Conservation (phyloP, 1,140 invertebrate genomes). For the Atopsyche davidsoni region DNA sequence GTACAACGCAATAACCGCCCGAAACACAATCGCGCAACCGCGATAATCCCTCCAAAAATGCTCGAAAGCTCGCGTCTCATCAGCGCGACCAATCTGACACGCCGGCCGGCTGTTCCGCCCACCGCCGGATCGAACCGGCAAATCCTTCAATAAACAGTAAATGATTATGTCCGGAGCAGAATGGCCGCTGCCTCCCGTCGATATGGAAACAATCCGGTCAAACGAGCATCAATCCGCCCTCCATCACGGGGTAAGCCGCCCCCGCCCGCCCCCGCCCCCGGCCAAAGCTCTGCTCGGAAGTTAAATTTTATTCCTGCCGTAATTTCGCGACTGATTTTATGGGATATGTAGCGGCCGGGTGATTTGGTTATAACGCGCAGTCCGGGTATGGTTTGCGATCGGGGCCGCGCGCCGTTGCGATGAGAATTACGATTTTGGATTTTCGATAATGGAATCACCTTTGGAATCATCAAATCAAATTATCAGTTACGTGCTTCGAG, state of each 20-base stretch:
- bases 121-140: conserved; percentile 24
- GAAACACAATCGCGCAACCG: too few species aligned
- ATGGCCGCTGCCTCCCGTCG: conserved; percentile 28
- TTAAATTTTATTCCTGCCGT: conserved; percentile 28
- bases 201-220: conserved; percentile 30
- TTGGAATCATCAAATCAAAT: too few species aligned
- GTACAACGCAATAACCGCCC: too few species aligned
- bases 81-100: not conserved
- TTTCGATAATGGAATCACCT: too few species aligned
- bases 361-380: too few species aligned
- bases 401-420: too few species aligned
- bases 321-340: conserved; percentile 23
- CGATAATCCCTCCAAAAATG: too few species aligned
- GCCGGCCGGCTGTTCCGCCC: not conserved
- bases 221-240: conserved; percentile 32
- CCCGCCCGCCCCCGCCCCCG: conserved; percentile 17
- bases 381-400: too few species aligned
- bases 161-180: conserved; percentile 28
- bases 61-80: conserved; percentile 7
- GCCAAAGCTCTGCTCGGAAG: conserved; percentile 13
- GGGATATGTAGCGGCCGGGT: not conserved
- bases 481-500: too few species aligned
- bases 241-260: conserved; percentile 29
- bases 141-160: conserved; percentile 32
- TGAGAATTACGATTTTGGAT: too few species aligned